Percentiles rank a stretch among this genome's conserved stretches.
Evolutionary conservation across 2,888 invertebrate genomes (phyloP).

Genomic region (Noctua janthina): DNA sequence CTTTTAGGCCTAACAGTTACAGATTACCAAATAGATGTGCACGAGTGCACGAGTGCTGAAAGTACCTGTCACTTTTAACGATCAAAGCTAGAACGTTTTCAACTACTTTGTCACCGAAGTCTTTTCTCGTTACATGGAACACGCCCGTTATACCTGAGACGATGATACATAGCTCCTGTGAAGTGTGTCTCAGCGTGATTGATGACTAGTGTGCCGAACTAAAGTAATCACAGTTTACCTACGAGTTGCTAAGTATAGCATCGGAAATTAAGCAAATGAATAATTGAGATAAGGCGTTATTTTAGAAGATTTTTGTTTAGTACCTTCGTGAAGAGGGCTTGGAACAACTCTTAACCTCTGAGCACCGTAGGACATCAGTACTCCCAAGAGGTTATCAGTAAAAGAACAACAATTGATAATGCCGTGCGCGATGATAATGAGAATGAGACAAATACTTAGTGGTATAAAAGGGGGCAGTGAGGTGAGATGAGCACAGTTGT

Average conservation of each 20-base stretch:
- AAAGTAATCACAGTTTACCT: slow-evolving; percentile 27
- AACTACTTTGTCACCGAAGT: background rate
- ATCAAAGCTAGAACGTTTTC: background rate
- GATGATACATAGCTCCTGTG: background rate
- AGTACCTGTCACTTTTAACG: background rate
- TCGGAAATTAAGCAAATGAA: background rate
- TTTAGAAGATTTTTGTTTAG: background rate
- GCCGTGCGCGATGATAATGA: slow-evolving; percentile 52
- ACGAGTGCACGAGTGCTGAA: background rate
- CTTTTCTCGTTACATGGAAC: slow-evolving; percentile 20
- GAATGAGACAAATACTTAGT: slow-evolving; percentile 20
- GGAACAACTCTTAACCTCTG: background rate
- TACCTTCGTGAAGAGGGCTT: background rate
- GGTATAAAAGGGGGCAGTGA: slow-evolving; percentile 78
- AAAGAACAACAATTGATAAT: slow-evolving; percentile 64
- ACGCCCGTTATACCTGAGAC: background rate
- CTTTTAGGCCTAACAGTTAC: background rate
- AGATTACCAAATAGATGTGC: background rate
- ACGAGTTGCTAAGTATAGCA: background rate
- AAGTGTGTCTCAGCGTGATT: slow-evolving; percentile 9
- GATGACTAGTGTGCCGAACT: slow-evolving; percentile 25
- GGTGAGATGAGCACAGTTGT: slow-evolving; percentile 70
- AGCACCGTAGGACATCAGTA: slow-evolving; percentile 21
- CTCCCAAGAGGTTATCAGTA: slow-evolving; percentile 58
- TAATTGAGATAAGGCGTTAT: background rate